Conservation (phyloP, 2,113 vertebrate species). For the Lipophrys pholis region DNA sequence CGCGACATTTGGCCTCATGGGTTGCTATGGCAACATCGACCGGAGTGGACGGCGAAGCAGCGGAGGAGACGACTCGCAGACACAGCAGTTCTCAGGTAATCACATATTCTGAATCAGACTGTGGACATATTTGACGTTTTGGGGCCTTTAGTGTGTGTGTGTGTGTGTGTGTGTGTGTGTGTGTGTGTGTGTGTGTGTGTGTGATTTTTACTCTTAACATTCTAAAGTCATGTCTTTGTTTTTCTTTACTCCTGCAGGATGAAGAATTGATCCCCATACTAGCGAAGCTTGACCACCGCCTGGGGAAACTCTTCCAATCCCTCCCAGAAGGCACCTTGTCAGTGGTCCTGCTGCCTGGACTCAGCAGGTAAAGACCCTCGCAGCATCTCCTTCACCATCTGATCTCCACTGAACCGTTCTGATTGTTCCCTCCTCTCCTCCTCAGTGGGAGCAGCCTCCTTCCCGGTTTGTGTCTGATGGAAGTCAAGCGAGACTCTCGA, state of each 20-base stretch:
- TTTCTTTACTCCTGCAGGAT: constrained; percentile 60
- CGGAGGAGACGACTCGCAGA: constrained; percentile 18
- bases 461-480: constrained; percentile 80
- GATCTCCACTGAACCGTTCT: background rate
- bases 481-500: constrained; percentile 59
- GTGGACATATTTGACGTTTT: background rate
- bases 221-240: too few species aligned
- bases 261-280: constrained; percentile 75
- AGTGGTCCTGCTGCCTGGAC: constrained; percentile 85
- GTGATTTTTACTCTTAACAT: too few species aligned
- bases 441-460: constrained; percentile 38
- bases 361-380: constrained; percentile 77
- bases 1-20: constrained; percentile 85
- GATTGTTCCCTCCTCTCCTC: constrained; percentile 3
- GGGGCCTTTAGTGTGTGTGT: too few species aligned
- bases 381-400: background rate
- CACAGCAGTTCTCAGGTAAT: constrained; percentile 27
- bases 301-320: constrained; percentile 84
- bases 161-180: too few species aligned
- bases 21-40: constrained; percentile 20
- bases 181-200: too few species aligned
- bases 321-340: constrained; percentile 86
- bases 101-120: background rate
- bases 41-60: constrained; percentile 9
- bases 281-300: constrained; percentile 81